These are phyloP conservation scores for Cheiracanthium punctorium DNA, from an alignment of 2,888 invertebrate genomes.

Conservation along the genomic window DNA sequence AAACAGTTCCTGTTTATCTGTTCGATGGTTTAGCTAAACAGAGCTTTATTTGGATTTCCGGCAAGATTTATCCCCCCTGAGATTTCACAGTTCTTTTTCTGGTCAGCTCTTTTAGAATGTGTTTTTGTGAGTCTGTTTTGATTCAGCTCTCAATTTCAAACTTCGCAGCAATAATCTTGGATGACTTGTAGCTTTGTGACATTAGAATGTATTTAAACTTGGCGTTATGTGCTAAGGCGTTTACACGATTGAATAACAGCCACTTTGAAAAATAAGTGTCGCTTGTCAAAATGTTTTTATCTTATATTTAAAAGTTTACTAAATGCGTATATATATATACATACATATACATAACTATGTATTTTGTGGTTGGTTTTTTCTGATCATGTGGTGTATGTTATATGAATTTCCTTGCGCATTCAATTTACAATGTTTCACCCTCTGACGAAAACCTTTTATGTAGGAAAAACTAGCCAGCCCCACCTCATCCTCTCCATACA, in stretches of 20 bases:
- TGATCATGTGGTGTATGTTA: conserved; percentile 58
- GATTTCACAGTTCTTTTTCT: conserved; percentile 22
- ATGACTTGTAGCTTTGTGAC: conserved; percentile 60
- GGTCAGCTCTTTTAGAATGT: conserved; percentile 50
- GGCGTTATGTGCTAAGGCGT: conserved; percentile 62
- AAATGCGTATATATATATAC: conserved; percentile 68
- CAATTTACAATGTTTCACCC: conserved; percentile 40
- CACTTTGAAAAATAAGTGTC: conserved; percentile 54
- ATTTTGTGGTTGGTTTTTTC: conserved; percentile 70
- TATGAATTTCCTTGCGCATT: conserved; percentile 49
- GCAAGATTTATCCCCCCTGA: no score
- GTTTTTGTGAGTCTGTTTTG: conserved; percentile 50
- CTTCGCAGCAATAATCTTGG: conserved; percentile 68
- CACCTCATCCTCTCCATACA: background rate
- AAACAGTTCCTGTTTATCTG: no score
- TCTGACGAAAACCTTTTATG: conserved; percentile 5
- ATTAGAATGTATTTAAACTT: conserved; percentile 60
- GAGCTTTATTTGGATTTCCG: no score
- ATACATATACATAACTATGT: conserved; percentile 66
- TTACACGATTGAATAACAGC: conserved; percentile 45
- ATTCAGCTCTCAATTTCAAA: conserved; percentile 64
- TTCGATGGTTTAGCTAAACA: no score
- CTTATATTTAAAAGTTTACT: conserved; percentile 69
- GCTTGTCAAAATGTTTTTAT: conserved; percentile 66
- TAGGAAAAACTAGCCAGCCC: conserved; percentile 26